These are phyloP conservation scores for Chydorus sphaericus DNA, from an alignment of 2,888 invertebrate species.

Conservation along the genomic window DNA sequence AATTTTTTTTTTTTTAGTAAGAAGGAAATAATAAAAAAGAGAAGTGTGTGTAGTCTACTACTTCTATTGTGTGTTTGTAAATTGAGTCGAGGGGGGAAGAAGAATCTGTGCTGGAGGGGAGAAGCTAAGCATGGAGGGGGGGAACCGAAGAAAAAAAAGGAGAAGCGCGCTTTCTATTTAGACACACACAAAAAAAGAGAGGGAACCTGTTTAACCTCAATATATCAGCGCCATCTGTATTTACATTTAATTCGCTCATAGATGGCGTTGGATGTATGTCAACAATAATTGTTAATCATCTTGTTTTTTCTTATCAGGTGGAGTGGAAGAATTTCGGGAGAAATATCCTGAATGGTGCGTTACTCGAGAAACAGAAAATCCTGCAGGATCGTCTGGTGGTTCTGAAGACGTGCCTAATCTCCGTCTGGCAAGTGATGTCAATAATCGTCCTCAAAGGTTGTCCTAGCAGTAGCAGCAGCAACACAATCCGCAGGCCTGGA, in stretches of 20 bases:
- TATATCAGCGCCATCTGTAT: neutral
- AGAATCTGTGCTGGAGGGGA: too few relatives aligned
- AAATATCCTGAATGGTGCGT: slow-evolving; percentile 86
- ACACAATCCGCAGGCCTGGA: slow-evolving; percentile 6
- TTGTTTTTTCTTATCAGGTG: slow-evolving; percentile 47
- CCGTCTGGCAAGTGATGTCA: slow-evolving; percentile 26
- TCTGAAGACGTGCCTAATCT: slow-evolving; percentile 38
- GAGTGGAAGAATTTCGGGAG: slow-evolving; percentile 66
- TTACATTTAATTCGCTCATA: neutral
- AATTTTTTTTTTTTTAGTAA: neutral
- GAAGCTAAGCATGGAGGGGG: neutral
- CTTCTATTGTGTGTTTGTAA: neutral
- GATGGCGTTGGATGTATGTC: neutral
- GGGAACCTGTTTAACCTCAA: slow-evolving; percentile 1
- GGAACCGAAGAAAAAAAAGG: neutral
- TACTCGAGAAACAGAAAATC: slow-evolving; percentile 24
- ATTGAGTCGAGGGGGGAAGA: neutral
- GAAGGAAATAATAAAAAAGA: neutral
- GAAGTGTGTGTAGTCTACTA: neutral
- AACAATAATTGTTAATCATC: slow-evolving; percentile 9
- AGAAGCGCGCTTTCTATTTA: neutral
- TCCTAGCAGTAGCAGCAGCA: neutral
- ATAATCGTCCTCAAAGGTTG: too few relatives aligned
- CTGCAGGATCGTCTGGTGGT: neutral
- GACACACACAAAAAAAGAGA: neutral